A percentile compares a stretch with the other conserved stretches of the same genome.
These are phyloP conservation scores for Aphelinus atriplicis DNA, from an alignment of 1,140 invertebrate genomes.

Conservation along the genomic window DNA sequence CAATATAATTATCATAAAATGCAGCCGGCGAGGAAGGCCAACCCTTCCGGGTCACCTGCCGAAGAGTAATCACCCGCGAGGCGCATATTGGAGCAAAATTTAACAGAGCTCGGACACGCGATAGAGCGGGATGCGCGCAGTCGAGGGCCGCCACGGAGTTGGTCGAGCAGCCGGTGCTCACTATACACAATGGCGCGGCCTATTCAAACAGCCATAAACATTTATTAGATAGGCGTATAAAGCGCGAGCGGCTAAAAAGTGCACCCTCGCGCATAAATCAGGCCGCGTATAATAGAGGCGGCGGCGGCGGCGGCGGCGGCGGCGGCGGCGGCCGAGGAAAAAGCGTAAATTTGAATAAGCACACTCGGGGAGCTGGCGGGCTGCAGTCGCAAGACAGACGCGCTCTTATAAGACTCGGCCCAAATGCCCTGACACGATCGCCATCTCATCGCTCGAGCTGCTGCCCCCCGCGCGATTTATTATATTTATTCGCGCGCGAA, in stretches of 20 bases:
- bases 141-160: background rate
- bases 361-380: background rate
- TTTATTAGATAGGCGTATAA: slow-evolving; percentile 19
- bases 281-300: background rate
- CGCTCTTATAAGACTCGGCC: background rate
- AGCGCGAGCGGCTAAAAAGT: background rate
- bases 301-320: too few species aligned
- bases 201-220: slow-evolving; percentile 26
- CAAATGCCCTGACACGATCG: slow-evolving; percentile 30
- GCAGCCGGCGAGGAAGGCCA: too few species aligned
- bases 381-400: background rate
- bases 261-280: slow-evolving; percentile 4
- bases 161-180: background rate
- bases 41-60: too few species aligned
- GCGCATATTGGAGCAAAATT: too few species aligned
- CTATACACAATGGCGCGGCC: background rate
- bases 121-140: too few species aligned
- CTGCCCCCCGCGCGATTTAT: slow-evolving; percentile 6
- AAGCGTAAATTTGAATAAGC: slow-evolving; percentile 13
- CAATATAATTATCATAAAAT: too few species aligned
- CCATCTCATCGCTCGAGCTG: slow-evolving; percentile 4
- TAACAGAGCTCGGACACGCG: too few species aligned
- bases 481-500: slow-evolving; percentile 22
- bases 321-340: background rate
- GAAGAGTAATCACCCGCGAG: too few species aligned